Evolutionary conservation across 2,888 invertebrate genomes (phyloP).

Genomic region (Gastracanthus pulcherrimus): DNA sequence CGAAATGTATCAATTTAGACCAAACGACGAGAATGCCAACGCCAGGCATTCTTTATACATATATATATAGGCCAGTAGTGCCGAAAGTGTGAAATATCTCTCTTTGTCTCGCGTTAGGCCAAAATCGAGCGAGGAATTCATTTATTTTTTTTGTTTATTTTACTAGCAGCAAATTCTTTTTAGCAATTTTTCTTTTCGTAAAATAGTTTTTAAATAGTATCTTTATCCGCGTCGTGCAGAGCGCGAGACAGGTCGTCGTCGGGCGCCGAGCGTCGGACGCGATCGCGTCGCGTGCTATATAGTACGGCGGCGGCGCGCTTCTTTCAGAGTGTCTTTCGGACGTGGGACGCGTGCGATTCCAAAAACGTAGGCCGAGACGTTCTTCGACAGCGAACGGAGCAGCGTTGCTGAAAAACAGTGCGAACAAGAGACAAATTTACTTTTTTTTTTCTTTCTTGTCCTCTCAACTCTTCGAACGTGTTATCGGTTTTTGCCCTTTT

Average conservation of each 20-base stretch:
- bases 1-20: conserved; percentile 64
- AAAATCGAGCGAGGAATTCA: conserved; percentile 64
- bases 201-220: conserved; percentile 60
- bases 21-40: conserved; percentile 60
- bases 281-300: no score
- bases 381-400: conserved; percentile 59
- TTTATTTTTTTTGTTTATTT: conserved; percentile 56
- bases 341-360: conserved; percentile 58
- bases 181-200: conserved; percentile 51
- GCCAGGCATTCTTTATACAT: conserved; percentile 41
- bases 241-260: conserved; percentile 9
- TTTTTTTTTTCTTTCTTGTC: conserved; percentile 25
- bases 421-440: conserved; percentile 1
- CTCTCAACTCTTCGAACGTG: neutral
- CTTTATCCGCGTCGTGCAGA: conserved; percentile 49
- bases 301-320: no score
- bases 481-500: neutral
- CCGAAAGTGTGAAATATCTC: conserved; percentile 60
- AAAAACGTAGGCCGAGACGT: conserved; percentile 65
- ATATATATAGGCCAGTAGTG: conserved; percentile 59
- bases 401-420: conserved; percentile 35
- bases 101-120: conserved; percentile 63
- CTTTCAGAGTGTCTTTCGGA: conserved; percentile 40
- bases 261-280: neutral
- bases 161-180: conserved; percentile 59